phyloP scores from a whole-genome alignment of 2,797 vertebrate species.

The Serranus cabrilla region DNA sequence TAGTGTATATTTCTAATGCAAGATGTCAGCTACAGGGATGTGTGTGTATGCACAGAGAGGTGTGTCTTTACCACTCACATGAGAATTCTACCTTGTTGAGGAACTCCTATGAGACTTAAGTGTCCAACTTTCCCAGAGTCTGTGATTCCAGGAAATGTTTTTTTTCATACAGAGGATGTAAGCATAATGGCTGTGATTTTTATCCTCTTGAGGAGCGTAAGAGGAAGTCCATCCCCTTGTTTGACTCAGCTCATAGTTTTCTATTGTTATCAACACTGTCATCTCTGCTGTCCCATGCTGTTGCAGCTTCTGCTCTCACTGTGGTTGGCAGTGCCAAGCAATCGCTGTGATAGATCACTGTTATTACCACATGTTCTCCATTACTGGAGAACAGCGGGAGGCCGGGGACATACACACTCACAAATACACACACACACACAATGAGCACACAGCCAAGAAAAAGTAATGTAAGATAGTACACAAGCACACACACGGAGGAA shows the following conservation, averaged over 20 bases:
- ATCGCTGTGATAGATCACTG: conserved; percentile 76
- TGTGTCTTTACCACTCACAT: too few species aligned
- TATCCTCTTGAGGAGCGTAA: conserved; percentile 3
- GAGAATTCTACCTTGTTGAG: neutral
- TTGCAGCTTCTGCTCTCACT: conserved; percentile 71
- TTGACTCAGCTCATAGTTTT: conserved; percentile 49
- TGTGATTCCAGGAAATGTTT: neutral
- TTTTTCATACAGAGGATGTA: neutral
- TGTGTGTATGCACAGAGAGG: neutral
- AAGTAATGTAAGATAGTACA: neutral
- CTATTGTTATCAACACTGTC: conserved; percentile 52
- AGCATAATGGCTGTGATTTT: neutral
- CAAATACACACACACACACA: conserved; percentile 2
- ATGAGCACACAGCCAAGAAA: conserved; percentile 16
- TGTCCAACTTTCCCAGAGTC: neutral
- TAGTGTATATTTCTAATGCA: neutral
- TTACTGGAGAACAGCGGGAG: conserved; percentile 68
- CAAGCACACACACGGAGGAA: neutral
- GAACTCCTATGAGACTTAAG: neutral
- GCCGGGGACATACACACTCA: conserved; percentile 34
- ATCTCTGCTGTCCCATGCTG: conserved; percentile 64
- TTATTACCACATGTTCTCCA: conserved; percentile 79
- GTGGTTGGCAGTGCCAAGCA: conserved; percentile 63
- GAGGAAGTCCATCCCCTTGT: conserved; percentile 6
- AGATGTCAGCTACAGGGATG: neutral